Evolutionary conservation across 2,888 invertebrate species (phyloP), one percentile per base, ranked within the genome.

Genomic region (Trissolcus japonicus): DNA sequence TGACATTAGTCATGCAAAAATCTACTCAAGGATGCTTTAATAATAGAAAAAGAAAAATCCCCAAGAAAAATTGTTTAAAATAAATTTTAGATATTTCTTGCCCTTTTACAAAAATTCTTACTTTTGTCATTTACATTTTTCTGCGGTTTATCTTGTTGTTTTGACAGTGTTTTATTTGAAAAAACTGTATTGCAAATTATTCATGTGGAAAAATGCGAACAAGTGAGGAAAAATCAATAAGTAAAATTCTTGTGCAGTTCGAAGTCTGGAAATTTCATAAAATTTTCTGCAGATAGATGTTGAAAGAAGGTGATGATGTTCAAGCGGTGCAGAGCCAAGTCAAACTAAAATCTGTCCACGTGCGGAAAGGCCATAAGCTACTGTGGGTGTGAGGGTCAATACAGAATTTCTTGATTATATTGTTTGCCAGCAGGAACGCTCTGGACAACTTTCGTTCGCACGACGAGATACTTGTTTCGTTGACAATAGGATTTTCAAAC

Each of bases 381-480:
- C n/a, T 4, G 43, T 29, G 66, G 48, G 29, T 51, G 54, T 46
- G 62, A 69, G 72, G 35, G 35, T 74, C 69, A 74, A 80, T 78
- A 74, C 57, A 79, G 72, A 80, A 76, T 80, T 76, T 60, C 67
- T 78, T 80, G 80, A 80, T 81, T 76, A 75, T 76, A 77, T 75
- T 69, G 72, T 75, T 56, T 55, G 57, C 25, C 29, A 61, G 35
- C 62, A 69, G 66, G 63, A 62, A 55, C 51, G 46, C 74, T 74
- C 40, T 13, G 25, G 54, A 60, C 63, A 75, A 68, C 65, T 55
- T 72, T 63, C 60, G 68, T 63, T 51, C 54, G 60, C 57, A 50
- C 67, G 56, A 51, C 56, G 61, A 65, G 65, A 51, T 54, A 66
- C 60, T 76, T 63, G 69, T 76, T 69, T 69, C 60, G 56, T 59